These are phyloP conservation scores for Rotaria socialis DNA, from an alignment of 2,888 invertebrate genomes.

Conservation along the genomic window DNA sequence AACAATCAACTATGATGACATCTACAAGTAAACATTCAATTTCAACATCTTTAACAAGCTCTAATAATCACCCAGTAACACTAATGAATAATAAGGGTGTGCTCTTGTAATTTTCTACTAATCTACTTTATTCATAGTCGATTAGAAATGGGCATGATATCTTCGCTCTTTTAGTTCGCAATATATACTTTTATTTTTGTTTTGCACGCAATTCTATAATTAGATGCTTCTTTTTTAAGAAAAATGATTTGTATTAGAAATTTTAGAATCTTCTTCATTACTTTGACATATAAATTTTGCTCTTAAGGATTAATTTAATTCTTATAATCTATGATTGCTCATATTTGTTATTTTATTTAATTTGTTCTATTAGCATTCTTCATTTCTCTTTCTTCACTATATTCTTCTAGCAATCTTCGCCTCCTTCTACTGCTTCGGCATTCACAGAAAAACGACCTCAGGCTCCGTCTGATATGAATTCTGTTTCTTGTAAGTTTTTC, in stretches of 20 bases:
- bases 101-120: background rate
- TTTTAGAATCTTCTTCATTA: background rate
- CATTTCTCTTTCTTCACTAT: background rate
- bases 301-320: background rate
- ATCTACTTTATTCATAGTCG: background rate
- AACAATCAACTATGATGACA: background rate
- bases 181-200: too few species aligned
- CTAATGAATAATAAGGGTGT: background rate
- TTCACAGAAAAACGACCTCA: background rate
- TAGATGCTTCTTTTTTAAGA: background rate
- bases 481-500: background rate
- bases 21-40: background rate
- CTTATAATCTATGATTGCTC: background rate
- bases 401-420: background rate
- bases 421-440: background rate
- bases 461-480: background rate
- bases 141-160: background rate
- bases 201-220: background rate
- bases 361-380: background rate
- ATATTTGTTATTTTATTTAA: background rate
- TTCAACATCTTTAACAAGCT: background rate
- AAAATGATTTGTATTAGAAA: background rate
- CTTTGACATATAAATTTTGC: background rate
- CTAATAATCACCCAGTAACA: background rate
- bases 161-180: background rate